These are phyloP conservation scores for Symphodus melops DNA, from an alignment of 2,113 vertebrate species.

Conservation along the genomic window DNA sequence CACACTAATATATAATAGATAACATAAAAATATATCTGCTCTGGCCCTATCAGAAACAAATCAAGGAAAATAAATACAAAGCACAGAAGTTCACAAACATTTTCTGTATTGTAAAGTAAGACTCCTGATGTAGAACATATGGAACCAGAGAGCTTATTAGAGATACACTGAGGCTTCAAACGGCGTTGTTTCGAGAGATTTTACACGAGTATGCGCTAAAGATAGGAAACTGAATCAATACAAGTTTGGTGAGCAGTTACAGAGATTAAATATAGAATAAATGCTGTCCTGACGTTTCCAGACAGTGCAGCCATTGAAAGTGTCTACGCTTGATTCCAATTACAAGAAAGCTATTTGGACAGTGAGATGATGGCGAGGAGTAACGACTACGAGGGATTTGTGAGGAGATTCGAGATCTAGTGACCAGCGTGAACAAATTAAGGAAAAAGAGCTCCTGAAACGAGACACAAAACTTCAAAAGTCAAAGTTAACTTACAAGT, in stretches of 20 bases:
- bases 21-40: conserved; percentile 44
- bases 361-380: no score
- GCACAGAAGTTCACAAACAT: conserved; percentile 62
- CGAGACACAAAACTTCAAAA: not conserved
- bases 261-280: conserved; percentile 48
- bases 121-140: conserved; percentile 36
- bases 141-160: conserved; percentile 72
- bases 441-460: not conserved
- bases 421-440: not conserved
- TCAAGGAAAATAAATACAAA: conserved; percentile 76
- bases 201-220: conserved; percentile 18
- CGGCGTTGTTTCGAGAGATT: conserved; percentile 41
- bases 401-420: not conserved
- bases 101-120: conserved; percentile 58
- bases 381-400: no score
- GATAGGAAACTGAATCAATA: conserved; percentile 29
- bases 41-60: conserved; percentile 34
- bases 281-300: not conserved
- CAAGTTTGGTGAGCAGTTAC: conserved; percentile 55
- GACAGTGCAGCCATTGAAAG: not conserved
- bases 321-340: not conserved
- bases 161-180: conserved; percentile 61
- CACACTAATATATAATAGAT: conserved; percentile 46
- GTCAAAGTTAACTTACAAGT: not conserved
- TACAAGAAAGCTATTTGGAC: not conserved